Conservation (phyloP, 2,888 invertebrate species). For the Pomacea canaliculata region DNA sequence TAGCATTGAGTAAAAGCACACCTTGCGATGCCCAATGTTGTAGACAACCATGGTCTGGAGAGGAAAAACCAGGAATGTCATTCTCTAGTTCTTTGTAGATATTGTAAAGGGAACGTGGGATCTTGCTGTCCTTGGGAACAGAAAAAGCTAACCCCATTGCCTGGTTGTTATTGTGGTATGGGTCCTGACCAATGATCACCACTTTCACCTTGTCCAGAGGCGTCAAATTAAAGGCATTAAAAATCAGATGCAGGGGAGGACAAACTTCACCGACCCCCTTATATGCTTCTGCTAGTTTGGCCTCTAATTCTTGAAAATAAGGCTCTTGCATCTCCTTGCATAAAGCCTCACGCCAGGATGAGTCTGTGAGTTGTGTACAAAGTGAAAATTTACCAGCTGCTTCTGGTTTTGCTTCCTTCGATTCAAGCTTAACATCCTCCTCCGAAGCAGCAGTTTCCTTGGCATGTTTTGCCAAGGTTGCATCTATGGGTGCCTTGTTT, state of each 20-base stretch:
- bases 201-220: constrained; percentile 64
- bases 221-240: constrained; percentile 69
- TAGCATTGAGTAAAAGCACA: constrained; percentile 63
- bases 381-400: background rate
- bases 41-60: constrained; percentile 58
- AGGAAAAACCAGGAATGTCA: constrained; percentile 69
- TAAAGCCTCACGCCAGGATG: constrained; percentile 48
- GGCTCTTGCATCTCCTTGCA: constrained; percentile 55
- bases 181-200: constrained; percentile 66
- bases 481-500: no score
- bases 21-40: constrained; percentile 62
- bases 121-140: constrained; percentile 49
- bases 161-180: constrained; percentile 65
- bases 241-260: constrained; percentile 68
- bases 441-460: no score
- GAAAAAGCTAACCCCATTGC: constrained; percentile 66
- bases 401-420: no score
- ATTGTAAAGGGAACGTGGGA: constrained; percentile 63
- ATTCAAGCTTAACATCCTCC: no score
- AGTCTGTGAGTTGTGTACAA: constrained; percentile 36
- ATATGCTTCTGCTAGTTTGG: constrained; percentile 52
- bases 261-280: constrained; percentile 57
- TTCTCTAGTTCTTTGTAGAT: constrained; percentile 72
- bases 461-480: no score
- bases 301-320: constrained; percentile 61